Base-by-base conservation (phyloP, 2,888 invertebrate species). In the Mantis religiosa region DNA sequence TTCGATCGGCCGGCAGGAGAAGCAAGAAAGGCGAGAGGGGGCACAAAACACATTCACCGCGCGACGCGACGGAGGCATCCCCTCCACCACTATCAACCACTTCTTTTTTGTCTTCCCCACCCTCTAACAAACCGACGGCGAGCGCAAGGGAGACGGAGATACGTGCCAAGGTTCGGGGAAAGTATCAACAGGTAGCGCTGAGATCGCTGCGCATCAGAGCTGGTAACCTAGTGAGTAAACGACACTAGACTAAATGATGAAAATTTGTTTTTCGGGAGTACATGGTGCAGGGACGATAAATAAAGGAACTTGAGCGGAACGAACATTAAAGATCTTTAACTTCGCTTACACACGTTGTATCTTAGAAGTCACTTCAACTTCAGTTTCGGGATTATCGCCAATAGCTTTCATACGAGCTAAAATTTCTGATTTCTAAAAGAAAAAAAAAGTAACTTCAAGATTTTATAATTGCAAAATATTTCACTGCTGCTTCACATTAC, bases 171-270 rank as follows among this genome's bases (percentile, higher is more conserved):
- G 25, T 47, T 85, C 54, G 41, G 47, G 54, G 27, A 85, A 85
- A 47, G 85, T 28, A 34, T 85, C 85, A 85, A 85, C 85, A 85
- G 85, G 85, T 85, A 54, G 85, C 85, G 85, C 85, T 85, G 27
- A 34, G 47, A 47, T 41, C 85, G 85, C 85, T 9, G 28, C 15
- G 41, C 47, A 27, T 28, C 47, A 47, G 47, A 28, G 47, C 85
- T 47, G 15, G 27, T 47, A 47, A 47, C 85, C 15, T 85, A 71
- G 54, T 71, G 54, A 71, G 20, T 20, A 71, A 71, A 71, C 54
- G 54, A 71, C 54, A 71, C 54, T 25, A 71, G 54, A 71, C 25
- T 20, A 3, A 25, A 71, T 20, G 54, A 71, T 25, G 54, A 14
- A 71, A 71, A 71, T 71, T 71, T 71, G 54, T 71, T 25, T 71